Percentiles rank a stretch among this genome's conserved stretches.
Conservation (phyloP, 1,140 invertebrate genomes). For the Drosophila ohnishii region DNA sequence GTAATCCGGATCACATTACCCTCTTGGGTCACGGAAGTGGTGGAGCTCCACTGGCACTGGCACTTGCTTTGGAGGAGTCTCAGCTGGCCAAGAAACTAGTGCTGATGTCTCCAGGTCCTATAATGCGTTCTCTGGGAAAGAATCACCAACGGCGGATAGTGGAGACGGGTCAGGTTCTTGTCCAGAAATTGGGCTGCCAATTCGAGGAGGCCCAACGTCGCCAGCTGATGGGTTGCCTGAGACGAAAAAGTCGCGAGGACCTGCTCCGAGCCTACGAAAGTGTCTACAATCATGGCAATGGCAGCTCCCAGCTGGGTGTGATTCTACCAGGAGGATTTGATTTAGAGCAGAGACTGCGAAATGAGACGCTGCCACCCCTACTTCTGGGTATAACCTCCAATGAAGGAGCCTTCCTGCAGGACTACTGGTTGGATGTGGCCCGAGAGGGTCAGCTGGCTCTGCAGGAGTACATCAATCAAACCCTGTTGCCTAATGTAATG, state of each 20-base stretch:
- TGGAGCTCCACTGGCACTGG: constrained; percentile 59
- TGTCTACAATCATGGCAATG: constrained; percentile 85
- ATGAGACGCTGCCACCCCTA: constrained; percentile 68
- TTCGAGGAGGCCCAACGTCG: constrained; percentile 74
- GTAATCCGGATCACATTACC: constrained; percentile 88
- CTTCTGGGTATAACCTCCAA: constrained; percentile 83
- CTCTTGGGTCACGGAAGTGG: constrained; percentile 86
- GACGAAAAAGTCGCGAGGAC: constrained; percentile 84
- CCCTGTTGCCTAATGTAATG: constrained; percentile 84
- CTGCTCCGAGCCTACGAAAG: constrained; percentile 85
- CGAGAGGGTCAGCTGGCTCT: constrained; percentile 84
- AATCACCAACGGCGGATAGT: constrained; percentile 62
- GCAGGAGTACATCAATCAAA: constrained; percentile 83
- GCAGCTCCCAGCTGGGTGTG: constrained; percentile 85
- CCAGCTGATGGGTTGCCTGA: constrained; percentile 85
- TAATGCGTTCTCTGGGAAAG: constrained; percentile 81
- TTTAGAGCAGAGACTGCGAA: constrained; percentile 68
- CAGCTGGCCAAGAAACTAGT: constrained; percentile 79
- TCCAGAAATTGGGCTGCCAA: constrained; percentile 84
- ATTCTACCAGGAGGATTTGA: constrained; percentile 84
- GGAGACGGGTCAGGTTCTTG: constrained; percentile 85
- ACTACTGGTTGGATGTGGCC: constrained; percentile 84
- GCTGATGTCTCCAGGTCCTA: constrained; percentile 88
- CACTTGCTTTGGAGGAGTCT: constrained; percentile 23
- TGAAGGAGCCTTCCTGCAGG: constrained; percentile 85